A percentile compares a stretch with the other conserved stretches of the same genome.
phyloP scores from a whole-genome alignment of 2,797 vertebrate species.

The Nasua narica region DNA sequence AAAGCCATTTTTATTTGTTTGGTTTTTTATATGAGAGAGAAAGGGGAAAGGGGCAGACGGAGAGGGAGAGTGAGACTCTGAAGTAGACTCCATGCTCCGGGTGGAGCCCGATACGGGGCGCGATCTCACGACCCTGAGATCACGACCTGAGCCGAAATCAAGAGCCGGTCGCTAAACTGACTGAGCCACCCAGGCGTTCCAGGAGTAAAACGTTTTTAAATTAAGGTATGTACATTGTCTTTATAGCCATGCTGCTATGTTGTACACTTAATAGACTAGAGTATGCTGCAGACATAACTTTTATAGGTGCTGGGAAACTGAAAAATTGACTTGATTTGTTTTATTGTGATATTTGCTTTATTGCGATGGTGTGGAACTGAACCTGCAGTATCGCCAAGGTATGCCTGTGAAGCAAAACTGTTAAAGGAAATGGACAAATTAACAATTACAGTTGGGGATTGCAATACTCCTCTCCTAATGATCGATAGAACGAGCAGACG shows the following conservation, averaged over 20 bases:
- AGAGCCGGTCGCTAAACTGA: not conserved
- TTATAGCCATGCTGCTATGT: not conserved
- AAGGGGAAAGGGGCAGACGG: not conserved
- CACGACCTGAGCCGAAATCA: not conserved
- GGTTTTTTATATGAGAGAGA: not conserved
- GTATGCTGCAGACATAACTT: not conserved
- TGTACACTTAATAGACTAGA: not conserved
- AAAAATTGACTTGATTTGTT: not conserved
- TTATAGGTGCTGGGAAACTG: not conserved
- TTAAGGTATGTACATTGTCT: not conserved
- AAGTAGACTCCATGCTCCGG: not conserved
- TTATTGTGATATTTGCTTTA: not conserved
- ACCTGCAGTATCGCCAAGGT: not conserved
- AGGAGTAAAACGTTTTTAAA: not conserved
- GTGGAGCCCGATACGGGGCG: not conserved
- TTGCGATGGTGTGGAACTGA: not conserved
- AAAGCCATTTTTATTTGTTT: not conserved
- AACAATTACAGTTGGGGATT: not conserved
- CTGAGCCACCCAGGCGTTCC: not conserved
- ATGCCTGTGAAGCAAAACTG: not conserved
- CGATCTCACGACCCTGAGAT: not conserved
- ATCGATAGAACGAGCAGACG: not conserved
- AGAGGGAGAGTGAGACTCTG: not conserved
- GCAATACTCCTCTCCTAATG: not conserved
- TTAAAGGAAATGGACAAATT: not conserved